Evolutionary conservation across 2,113 vertebrate species (phyloP), one percentile per base, ranked within the genome.

Genomic region (Microcebus jonahi): DNA sequence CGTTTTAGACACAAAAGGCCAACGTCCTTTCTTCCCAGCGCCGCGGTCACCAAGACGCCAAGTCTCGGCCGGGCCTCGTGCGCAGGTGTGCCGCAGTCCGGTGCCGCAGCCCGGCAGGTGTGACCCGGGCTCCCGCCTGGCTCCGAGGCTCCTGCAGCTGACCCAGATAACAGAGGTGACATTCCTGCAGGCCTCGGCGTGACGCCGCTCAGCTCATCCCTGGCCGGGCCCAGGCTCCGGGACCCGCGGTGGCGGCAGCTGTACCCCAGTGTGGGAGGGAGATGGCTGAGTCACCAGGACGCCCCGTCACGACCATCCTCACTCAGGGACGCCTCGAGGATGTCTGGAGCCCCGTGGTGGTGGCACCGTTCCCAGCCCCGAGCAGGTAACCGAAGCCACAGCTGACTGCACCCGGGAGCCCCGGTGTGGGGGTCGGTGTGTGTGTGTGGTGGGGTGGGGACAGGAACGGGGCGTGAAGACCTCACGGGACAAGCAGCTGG

Each of bases 71-170:
- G 2, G 48, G 20, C 15, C 14, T 6, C 4, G 12, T 11, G 84
- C 0, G 6, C 45, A n/a, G 70, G 42, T 42, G 39, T 0, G 18
- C 88, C 3, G 12, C 8, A 2, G 48, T 42, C 45, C 45, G 70
- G 39, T 0, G 18, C 88, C 2, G 12, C 8, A 2, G 48, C 31
- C 39, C 0, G 4, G 4, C 23, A 29, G 31, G 18, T 0, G 2
- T 50, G 81, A 77, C 61, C 45, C 11, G 3, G 21, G 39, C 67
- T 31, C 50, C 15, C 6, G 5, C 48, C 23, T 5, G 79, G 27
- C 63, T 27, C 42, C 0, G 0, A 2, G 42, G n/a, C 42, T 21
- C 82, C 53, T 0, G 1, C 39, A 18, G 48, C 71, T 0, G 59
- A 88, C 94, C 85, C 45, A 27, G 61, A 29, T 0, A 71, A 59